phyloP scores from a whole-genome alignment of 2,797 vertebrate genomes.

The Micrastur ruficollis region DNA sequence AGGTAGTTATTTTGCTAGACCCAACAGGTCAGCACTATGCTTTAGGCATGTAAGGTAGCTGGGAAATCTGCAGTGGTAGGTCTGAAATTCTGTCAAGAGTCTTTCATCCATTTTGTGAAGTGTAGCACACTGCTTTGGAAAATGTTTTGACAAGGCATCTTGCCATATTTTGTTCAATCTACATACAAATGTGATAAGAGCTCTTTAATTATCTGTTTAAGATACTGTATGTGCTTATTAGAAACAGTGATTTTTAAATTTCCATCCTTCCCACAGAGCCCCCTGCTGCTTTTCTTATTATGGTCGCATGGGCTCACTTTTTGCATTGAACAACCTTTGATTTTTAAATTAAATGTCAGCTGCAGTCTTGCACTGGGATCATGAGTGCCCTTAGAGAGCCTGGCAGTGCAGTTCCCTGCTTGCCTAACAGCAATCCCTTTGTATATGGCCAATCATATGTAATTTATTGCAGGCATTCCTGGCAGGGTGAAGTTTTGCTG shows the following conservation, averaged over 20 bases:
- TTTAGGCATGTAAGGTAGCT: background rate
- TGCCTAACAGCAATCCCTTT: constrained; percentile 75
- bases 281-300: constrained; percentile 73
- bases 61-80: background rate
- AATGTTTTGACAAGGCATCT: constrained; percentile 74
- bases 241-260: constrained; percentile 66
- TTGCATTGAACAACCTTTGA: constrained; percentile 75
- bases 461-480: constrained; percentile 76
- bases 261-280: constrained; percentile 66
- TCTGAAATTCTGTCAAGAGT: background rate
- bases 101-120: constrained; percentile 19
- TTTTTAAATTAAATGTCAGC: constrained; percentile 83
- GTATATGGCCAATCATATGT: constrained; percentile 78
- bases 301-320: constrained; percentile 57
- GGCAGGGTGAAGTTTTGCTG: constrained; percentile 68
- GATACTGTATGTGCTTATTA: constrained; percentile 74
- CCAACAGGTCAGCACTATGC: background rate
- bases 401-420: constrained; percentile 63
- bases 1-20: background rate
- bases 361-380: constrained; percentile 71
- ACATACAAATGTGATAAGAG: constrained; percentile 71
- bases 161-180: constrained; percentile 73
- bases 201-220: constrained; percentile 76
- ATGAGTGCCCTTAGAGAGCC: constrained; percentile 69
- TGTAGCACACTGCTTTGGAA: background rate